Base-by-base conservation (phyloP, 2,113 vertebrate species). In the Heliornis fulica region DNA sequence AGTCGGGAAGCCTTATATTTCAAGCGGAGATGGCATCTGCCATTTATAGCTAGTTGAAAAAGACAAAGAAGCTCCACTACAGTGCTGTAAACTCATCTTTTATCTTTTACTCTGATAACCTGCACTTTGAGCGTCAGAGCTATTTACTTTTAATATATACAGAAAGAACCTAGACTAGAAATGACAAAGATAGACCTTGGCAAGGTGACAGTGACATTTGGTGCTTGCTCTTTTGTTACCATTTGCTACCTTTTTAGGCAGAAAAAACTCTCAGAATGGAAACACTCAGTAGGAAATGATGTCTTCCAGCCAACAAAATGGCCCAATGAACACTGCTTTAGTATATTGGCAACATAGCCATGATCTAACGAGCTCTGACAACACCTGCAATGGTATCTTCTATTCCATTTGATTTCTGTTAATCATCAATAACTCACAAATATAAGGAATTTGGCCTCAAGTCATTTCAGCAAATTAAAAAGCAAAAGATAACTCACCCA, bases 31-130 rank as follows among this genome's bases (percentile, higher is more conserved):
- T 80, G 93, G 87, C 85, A 96, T 64, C 84, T 94, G 89, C 82
- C 96, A 96, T 95, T 95, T 93, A 85, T 68, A 90, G 90, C 84
- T 80, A 45, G 69, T 84, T 71, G 34, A 90, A 89, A 80, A 70
- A 90, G 74, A 84, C 89, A 83, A 90, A 81, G 34, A 65, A 75
- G 54, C 76, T 87, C 26, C 46, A 70, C 53, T 66, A 63, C 23
- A 32, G 36, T 36, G 26, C 34, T 78, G 38, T 79, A 90, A 80
- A 46, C 59, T 59, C 36, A 25, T 32, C 23, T 83, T 83, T 65
- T 80, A 91, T 87, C 71, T 92, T 88, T 78, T 46, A 72, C 17
- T 34, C 57, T 63, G 51, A 65, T 66, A 90, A 46, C 18, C 53
- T 64, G 48, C 38, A 63, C 41, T 89, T 89, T 12, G 34, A 72